Evolutionary conservation across 2,888 invertebrate genomes (phyloP), one percentile per base, ranked within the genome.

Genomic region (Caenorhabditis sp.): DNA sequence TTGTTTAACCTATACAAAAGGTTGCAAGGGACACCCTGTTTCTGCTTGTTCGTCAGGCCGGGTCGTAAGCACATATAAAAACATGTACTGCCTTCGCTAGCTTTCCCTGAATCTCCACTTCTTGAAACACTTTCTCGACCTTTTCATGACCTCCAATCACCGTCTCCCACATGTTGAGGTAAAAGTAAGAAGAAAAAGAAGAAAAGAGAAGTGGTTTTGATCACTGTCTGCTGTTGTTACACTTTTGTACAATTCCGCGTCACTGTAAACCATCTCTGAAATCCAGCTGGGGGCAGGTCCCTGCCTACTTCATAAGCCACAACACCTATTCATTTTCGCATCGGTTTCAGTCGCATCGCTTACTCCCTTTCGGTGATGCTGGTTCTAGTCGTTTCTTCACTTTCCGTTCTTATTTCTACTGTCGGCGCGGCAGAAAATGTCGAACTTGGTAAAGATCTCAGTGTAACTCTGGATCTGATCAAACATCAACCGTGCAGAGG

Each of bases 401-500:
- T 62, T 72, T 53, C 48, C 24, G 46, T 72, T 43, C 30, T 39
- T 4, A 13, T 58, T 22, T 17, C 41, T 13, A 27, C 53, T 0
- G 22, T 43, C n/a, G 22, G 41, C n/a, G 63, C 63, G 7, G 26
- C 46, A 27, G 76, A 76, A 39, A 70, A 76, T 46, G 71, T 83
- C 15, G 75, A 78, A 13, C 73, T 86, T 15, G 85, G 86, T 24
- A 86, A 88, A 50, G 85, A 88, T 55, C 65, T 88, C 50, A 83
- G 81, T 35, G 75, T 87, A 35, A 77, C 83, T 35, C 76, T 88
- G 45, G 86, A 88, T 53, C 77, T 88, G 27, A 88, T 88, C 73
- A 88, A 88, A 65, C 88, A 88, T 77, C 87, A 88, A 63, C 83
- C 88, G 7, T 88, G 88, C 52, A 83, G 83, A 76, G 75, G 83